Evolutionary conservation across 1,140 invertebrate species (phyloP), one percentile per base, ranked within the genome.

Genomic region (Copidosoma floridanum): DNA sequence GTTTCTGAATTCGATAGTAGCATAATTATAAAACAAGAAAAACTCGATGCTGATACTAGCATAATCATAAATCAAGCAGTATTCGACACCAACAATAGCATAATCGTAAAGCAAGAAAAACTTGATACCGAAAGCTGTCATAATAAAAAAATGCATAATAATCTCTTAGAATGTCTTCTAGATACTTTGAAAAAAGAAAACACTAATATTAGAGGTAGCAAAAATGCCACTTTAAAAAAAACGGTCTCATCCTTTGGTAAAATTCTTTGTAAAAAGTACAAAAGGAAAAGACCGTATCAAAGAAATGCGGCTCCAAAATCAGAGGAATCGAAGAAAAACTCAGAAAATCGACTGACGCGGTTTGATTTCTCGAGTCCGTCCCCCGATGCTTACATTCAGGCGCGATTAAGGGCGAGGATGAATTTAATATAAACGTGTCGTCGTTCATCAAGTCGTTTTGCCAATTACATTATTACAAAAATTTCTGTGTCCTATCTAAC

Each of bases 311-410:
- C 16, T n/a, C n/a, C n/a, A n/a, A n/a, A n/a, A n/a, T n/a, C n/a
- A n/a, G n/a, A n/a, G n/a, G n/a, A 23, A 0, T 38, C 21, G 3
- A 27, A 48, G 26, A 37, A 26, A 35, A 47, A 24, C 32, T 16
- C 12, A 46, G 65, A 29, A 38, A 64, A 23, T 18, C 51, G 5
- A 60, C 40, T 26, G 54, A 68, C 70, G 61, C 70, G 61, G 57
- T 85, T 88, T 74, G 79, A 83, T 53, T 88, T 88, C 76, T 76
- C 81, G 35, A 81, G 76, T 47, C 82, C 82, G 2, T 89, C 86
- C 0, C 85, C 86, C 21, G 85, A 87, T 73, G 82, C 80, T 68
- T 67, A 79, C 38, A 76, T 85, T 38, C 68, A 77, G 4, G 61
- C 54, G 16, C 58, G 68, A 56, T 64, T 77, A 27, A 55, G 61